Evolutionary conservation across 2,113 vertebrate species (phyloP).

Genomic region (Cyprinodon variegatus): DNA sequence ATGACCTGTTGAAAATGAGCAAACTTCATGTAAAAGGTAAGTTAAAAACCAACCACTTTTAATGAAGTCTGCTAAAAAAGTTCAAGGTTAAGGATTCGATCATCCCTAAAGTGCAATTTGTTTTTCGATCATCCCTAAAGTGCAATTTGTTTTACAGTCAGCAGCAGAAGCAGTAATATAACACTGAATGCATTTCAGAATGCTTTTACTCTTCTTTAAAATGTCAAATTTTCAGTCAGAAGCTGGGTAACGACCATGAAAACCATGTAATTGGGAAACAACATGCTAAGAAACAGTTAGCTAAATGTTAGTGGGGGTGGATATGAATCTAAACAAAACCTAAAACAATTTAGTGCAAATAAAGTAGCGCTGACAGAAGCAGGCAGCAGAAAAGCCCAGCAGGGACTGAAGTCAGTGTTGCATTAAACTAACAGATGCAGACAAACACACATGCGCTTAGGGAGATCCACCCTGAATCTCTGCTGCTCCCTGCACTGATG

Average conservation of each 20-base stretch:
- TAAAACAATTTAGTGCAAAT: not conserved
- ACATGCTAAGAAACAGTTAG: not conserved
- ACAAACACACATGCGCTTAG: conserved; percentile 1
- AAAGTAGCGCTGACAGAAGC: not conserved
- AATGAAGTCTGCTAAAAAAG: too few species aligned
- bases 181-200: too few species aligned
- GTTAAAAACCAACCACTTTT: too few species aligned
- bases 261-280: not conserved
- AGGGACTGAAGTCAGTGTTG: not conserved
- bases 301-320: not conserved
- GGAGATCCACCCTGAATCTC: not conserved
- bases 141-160: too few species aligned
- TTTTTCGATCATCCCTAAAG: too few species aligned
- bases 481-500: conserved; percentile 14
- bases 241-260: too few species aligned
- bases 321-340: not conserved
- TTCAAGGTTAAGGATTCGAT: too few species aligned
- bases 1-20: too few species aligned
- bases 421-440: not conserved
- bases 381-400: not conserved
- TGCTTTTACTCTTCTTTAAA: too few species aligned
- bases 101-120: too few species aligned
- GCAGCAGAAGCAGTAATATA: not conserved
- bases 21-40: too few species aligned
- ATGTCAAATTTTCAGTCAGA: too few species aligned